A percentile compares a stretch with the other conserved stretches of the same genome.
These are phyloP conservation scores for Parascotia fuliginaria DNA, from an alignment of 2,888 invertebrate genomes.

Conservation along the genomic window DNA sequence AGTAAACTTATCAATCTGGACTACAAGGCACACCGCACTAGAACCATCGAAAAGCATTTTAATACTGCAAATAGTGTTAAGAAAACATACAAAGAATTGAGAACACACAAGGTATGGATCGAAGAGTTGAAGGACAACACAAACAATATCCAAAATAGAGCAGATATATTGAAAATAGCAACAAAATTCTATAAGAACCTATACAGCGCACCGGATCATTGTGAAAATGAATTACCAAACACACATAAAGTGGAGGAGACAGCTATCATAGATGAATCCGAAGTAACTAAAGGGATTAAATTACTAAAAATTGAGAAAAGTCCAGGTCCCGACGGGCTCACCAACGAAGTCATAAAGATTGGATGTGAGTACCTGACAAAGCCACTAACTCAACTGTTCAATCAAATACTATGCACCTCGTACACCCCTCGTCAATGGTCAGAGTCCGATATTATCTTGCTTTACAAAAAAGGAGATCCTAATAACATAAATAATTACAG, in stretches of 20 bases:
- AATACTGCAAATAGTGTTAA: slow-evolving; percentile 6
- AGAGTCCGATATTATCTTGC: slow-evolving; percentile 3
- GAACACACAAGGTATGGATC: slow-evolving; percentile 22
- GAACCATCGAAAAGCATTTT: slow-evolving; percentile 14
- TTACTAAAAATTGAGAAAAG: no score
- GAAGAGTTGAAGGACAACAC: background rate
- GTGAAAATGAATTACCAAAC: background rate
- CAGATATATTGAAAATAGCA: slow-evolving; percentile 5
- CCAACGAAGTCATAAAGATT: background rate
- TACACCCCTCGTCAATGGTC: background rate
- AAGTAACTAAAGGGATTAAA: slow-evolving; percentile 1
- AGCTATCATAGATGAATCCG: background rate
- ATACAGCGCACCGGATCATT: background rate
- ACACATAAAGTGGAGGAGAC: background rate
- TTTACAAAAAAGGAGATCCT: slow-evolving; percentile 12
- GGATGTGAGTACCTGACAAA: background rate
- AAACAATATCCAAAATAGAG: slow-evolving; percentile 1
- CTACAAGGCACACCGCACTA: slow-evolving; percentile 2
- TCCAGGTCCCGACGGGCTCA: background rate
- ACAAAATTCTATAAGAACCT: slow-evolving; percentile 18
- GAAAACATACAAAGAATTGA: slow-evolving; percentile 19
- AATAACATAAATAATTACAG: slow-evolving; percentile 14
- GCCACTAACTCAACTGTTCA: background rate
- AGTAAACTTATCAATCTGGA: slow-evolving; percentile 15
- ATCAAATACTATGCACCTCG: background rate